phyloP scores from a whole-genome alignment of 2,888 invertebrate species.

The Aphidius colemani region DNA sequence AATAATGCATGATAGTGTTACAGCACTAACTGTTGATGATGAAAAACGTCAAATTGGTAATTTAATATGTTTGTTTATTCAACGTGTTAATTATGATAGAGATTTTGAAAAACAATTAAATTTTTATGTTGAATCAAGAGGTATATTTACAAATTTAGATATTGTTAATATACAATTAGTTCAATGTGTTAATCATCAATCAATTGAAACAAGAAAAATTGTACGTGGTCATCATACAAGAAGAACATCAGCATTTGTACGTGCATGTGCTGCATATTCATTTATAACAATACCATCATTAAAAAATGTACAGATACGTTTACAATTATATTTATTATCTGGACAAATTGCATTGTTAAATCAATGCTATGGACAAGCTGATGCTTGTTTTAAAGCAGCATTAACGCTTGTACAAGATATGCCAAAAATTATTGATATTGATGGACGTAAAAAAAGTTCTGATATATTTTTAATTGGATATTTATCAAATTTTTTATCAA shows the following conservation, averaged over 20 bases:
- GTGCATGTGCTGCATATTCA: constrained; percentile 94
- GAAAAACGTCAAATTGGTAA: constrained; percentile 86
- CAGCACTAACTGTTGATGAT: constrained; percentile 89
- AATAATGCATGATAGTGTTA: constrained; percentile 91
- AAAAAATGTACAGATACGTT: constrained; percentile 74
- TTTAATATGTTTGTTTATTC: constrained; percentile 79
- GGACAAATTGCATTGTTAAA: constrained; percentile 89
- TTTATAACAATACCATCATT: constrained; percentile 98
- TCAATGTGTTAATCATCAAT: constrained; percentile 82
- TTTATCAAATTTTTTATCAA: constrained; percentile 79
- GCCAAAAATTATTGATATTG: constrained; percentile 72
- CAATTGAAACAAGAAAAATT: constrained; percentile 71
- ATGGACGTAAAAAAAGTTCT: constrained; percentile 75
- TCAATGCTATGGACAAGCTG: constrained; percentile 91
- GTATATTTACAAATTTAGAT: constrained; percentile 89
- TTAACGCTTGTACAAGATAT: constrained; percentile 80
- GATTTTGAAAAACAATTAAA: constrained; percentile 90
- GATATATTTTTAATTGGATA: constrained; percentile 74
- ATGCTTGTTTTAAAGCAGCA: constrained; percentile 91
- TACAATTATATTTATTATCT: constrained; percentile 84
- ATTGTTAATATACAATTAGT: constrained; percentile 83
- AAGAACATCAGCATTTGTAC: constrained; percentile 83
- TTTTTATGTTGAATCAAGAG: constrained; percentile 92
- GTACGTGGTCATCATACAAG: constrained; percentile 77
- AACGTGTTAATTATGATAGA: constrained; percentile 78